Evolutionary conservation across 2,797 vertebrate species (phyloP).

Genomic region (Borostomias antarcticus): DNA sequence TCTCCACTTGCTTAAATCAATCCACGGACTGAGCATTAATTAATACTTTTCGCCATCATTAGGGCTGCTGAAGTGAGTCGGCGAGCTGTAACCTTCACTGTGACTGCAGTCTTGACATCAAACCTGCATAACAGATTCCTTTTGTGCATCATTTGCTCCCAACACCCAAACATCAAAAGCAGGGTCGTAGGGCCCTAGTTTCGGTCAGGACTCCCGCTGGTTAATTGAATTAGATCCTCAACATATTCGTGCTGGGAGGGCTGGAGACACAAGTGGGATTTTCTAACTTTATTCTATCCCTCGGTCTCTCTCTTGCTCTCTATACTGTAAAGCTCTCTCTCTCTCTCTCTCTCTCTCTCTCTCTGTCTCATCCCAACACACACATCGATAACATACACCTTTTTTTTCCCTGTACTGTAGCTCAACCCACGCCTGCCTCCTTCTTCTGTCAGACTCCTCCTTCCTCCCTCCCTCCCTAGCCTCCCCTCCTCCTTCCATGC

Average conservation of each 20-base stretch:
- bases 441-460: background rate
- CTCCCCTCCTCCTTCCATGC: too few species aligned
- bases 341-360: background rate
- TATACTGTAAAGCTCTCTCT: background rate
- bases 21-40: background rate
- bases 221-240: constrained; percentile 44
- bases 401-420: background rate
- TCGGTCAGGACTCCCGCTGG: constrained; percentile 24
- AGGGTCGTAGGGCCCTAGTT: background rate
- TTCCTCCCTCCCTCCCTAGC: background rate
- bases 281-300: background rate
- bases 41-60: background rate
- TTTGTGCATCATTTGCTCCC: background rate
- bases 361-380: constrained; percentile 5
- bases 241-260: constrained; percentile 22
- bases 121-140: background rate
- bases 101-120: background rate
- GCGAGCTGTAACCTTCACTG: background rate
- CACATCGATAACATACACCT: background rate
- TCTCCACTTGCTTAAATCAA: background rate
- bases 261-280: constrained; percentile 1
- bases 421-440: background rate
- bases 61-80: background rate
- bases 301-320: background rate
- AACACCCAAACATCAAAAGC: constrained; percentile 4